Evolutionary conservation across 2,113 vertebrate genomes (phyloP).

Genomic region (Myotis davidii): DNA sequence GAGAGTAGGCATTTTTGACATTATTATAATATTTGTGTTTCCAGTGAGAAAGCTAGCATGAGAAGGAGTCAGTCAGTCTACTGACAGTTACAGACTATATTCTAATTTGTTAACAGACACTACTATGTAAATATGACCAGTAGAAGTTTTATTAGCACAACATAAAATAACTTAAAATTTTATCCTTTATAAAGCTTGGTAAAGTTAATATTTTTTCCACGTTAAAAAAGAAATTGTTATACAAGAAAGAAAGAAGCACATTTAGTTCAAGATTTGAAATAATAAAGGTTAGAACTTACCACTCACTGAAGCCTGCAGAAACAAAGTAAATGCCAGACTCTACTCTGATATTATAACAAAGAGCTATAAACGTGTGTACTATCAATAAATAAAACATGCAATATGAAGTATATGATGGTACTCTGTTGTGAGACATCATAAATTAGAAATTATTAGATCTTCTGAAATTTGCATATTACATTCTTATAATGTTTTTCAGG

Average conservation of each 20-base stretch:
- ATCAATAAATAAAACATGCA: neutral
- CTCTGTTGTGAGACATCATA: neutral
- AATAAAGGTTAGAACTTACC: slow-evolving; percentile 8
- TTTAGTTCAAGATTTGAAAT: slow-evolving; percentile 42
- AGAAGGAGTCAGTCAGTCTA: neutral
- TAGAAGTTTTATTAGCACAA: slow-evolving; percentile 42
- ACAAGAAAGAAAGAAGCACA: neutral
- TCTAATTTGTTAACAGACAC: slow-evolving; percentile 33
- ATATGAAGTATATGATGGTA: neutral
- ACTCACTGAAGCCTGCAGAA: neutral
- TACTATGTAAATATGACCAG: neutral
- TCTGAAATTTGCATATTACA: slow-evolving; percentile 5
- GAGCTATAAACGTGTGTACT: neutral
- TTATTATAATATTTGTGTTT: neutral
- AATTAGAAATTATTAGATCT: slow-evolving; percentile 31
- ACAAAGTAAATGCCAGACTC: neutral
- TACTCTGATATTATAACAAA: neutral
- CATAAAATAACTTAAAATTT: slow-evolving; percentile 23
- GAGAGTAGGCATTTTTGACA: slow-evolving; percentile 6
- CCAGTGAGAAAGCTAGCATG: neutral
- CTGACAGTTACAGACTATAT: neutral
- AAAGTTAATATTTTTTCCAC: slow-evolving; percentile 44
- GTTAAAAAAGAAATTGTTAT: slow-evolving; percentile 30
- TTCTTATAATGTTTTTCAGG: neutral
- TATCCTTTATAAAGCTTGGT: slow-evolving; percentile 43